Evolutionary conservation across 2,797 vertebrate genomes (phyloP).

Genomic region (Perodicticus potto): DNA sequence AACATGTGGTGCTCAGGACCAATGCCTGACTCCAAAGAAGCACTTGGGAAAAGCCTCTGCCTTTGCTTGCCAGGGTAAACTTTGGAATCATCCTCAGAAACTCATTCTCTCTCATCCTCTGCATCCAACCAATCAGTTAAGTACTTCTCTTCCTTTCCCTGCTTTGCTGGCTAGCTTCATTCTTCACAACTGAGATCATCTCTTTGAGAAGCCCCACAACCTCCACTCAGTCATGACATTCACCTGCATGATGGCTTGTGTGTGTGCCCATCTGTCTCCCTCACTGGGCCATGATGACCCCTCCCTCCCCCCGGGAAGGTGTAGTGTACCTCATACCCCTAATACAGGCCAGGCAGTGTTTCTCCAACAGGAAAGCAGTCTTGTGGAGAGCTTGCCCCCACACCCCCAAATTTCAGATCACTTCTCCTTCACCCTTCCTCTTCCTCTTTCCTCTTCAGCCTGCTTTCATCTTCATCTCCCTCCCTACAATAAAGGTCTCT

Average conservation of each 20-base stretch:
- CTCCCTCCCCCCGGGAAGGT: background rate
- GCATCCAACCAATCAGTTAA: background rate
- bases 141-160: background rate
- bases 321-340: background rate
- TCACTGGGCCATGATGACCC: background rate
- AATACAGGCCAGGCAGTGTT: background rate
- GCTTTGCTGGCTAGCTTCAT: slow-evolving; percentile 9
- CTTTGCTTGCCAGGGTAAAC: background rate
- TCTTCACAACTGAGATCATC: background rate
- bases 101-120: background rate
- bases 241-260: background rate
- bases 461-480: background rate
- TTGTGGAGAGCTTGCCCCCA: background rate
- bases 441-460: background rate
- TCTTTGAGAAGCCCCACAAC: background rate
- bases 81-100: background rate
- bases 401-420: background rate
- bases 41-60: background rate
- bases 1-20: background rate
- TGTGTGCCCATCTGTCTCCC: background rate
- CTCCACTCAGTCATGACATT: background rate
- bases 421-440: background rate
- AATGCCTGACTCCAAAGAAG: background rate
- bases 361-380: background rate
- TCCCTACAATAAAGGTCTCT: background rate